Conservation (phyloP, 2,113 vertebrate genomes). For the Saguinus imperator region DNA sequence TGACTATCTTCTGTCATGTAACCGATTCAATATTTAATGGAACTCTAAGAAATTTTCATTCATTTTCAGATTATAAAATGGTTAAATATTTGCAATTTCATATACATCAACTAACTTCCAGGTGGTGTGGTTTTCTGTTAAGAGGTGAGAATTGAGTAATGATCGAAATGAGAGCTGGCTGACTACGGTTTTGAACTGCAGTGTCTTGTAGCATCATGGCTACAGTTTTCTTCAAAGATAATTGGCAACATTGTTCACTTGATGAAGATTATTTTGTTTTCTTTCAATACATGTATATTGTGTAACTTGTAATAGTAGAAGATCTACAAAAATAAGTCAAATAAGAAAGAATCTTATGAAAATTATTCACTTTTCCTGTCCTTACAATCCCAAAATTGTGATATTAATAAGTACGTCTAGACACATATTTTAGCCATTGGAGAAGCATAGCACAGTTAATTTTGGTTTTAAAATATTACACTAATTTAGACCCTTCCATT, state of each 20-base stretch:
- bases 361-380: background rate
- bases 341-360: background rate
- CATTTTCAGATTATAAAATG: background rate
- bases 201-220: background rate
- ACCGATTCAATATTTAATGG: background rate
- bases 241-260: background rate
- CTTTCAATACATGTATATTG: background rate
- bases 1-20: background rate
- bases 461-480: constrained; percentile 8
- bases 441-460: background rate
- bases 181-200: background rate
- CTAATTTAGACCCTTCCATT: background rate
- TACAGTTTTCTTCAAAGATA: background rate
- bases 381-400: background rate
- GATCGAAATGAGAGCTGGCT: background rate
- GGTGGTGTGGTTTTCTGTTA: background rate
- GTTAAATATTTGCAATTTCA: background rate
- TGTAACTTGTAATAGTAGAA: background rate
- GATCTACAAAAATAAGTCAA: background rate
- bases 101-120: background rate
- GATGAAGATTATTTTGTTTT: background rate
- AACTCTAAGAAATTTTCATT: background rate
- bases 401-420: background rate
- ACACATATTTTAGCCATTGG: background rate
- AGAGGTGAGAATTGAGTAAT: background rate